A percentile compares a stretch with the other conserved stretches of the same genome.
Evolutionary conservation across 2,113 vertebrate genomes (phyloP).

Genomic region (Brachypteracias leptosomus): DNA sequence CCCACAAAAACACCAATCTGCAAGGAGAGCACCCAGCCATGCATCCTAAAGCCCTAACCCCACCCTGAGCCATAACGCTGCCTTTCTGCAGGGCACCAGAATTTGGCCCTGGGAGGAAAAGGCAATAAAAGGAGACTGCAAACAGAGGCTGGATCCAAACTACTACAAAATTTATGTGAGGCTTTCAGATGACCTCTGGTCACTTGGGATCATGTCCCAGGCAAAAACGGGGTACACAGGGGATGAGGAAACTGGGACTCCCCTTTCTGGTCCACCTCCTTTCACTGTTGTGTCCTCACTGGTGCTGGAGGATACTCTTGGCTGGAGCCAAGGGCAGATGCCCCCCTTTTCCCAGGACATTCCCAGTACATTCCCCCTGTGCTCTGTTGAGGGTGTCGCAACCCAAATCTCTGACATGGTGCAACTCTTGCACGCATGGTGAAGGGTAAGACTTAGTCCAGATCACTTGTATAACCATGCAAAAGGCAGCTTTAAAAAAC

Average conservation of each 20-base stretch:
- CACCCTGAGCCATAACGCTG: accelerated
- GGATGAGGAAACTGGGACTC: neutral
- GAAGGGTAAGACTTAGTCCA: neutral
- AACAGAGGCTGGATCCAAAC: neutral
- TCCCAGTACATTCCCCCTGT: neutral
- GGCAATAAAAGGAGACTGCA: neutral
- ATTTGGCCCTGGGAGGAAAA: neutral
- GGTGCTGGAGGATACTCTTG: neutral
- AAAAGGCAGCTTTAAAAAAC: constrained; percentile 3
- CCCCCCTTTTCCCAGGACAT: neutral
- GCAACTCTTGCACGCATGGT: accelerated
- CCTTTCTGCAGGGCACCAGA: neutral
- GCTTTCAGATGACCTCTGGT: neutral
- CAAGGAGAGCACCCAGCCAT: neutral
- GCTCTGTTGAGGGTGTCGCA: neutral
- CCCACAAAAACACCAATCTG: neutral
- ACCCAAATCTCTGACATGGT: accelerated
- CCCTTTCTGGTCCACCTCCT: neutral
- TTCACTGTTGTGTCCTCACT: accelerated
- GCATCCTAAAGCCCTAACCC: neutral
- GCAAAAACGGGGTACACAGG: neutral
- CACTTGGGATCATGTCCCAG: accelerated
- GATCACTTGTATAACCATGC: neutral
- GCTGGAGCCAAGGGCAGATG: neutral
- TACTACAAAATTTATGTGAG: accelerated